Evolutionary conservation across 2,888 invertebrate genomes (phyloP), one percentile per base, ranked within the genome.

Genomic region (Drosophila putrida): DNA sequence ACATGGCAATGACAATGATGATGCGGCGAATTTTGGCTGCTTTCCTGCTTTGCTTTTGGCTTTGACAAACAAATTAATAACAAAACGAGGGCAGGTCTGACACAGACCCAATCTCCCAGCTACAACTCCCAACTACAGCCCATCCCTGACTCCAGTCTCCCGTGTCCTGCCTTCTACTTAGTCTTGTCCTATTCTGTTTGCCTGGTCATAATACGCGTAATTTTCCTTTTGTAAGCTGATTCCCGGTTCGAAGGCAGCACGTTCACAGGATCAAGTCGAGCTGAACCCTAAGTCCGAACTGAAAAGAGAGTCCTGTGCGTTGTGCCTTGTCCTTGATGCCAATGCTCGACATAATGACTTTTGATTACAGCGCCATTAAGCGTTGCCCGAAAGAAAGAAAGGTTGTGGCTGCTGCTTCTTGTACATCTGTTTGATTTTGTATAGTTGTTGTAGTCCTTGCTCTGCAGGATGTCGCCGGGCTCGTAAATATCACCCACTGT

Each of bases 1-100:
- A 54, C 62, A 41, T 44, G 51, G 55, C 60, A 44, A 20, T 44
- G 51, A 53, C 60, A 44, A 20, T 31, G 58, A 57, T 49, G 84
- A 85, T 81, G 78, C 62, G 83, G 88, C 85, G 62, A 55, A 78
- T 85, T 89, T 31, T n/a, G n/a, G n/a, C 44, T 63, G 69, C 49
- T 79, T 79, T 78, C 75, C 78, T 74, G 78, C 58, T 53, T 65
- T 25, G 36, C 49, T 67, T 75, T 71, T 51, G 20, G 70, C 71
- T 71, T 74, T 71, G 85, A 89, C 89, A 85, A 85, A 85, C 89
- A 85, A 89, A 84, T 89, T 85, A 85, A 82, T 80, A 82, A 80
- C 60, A 74, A 72, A 71, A 61, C 82, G 75, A 78, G 74, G 88
- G 82, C 88, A 80, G 49, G 69, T 63, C 67, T 39, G 33, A 58